Evolutionary conservation across 2,113 vertebrate species (phyloP), one percentile per base, ranked within the genome.

Genomic region (Bubo blakistoni): DNA sequence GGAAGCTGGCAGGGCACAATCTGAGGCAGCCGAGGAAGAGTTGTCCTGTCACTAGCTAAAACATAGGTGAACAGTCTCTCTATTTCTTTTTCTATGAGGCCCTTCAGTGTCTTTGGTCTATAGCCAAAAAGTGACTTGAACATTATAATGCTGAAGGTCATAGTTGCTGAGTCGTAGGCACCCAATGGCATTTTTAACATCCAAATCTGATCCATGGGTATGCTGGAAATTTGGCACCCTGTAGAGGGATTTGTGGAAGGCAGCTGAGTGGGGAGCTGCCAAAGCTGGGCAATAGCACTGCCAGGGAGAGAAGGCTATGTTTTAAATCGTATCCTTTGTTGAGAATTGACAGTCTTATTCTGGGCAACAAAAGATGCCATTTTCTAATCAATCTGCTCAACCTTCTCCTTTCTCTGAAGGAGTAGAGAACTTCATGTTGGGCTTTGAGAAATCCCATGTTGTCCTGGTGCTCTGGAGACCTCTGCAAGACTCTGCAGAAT

Each of bases 141-240:
- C 25, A 17, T 59, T 46, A 20, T 29, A 79, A 72, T 29, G 52
- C 34, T 69, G 73, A 81, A 91, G 54, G 80, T 89, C 90, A 82
- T 26, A 76, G 69, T 59, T 87, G 52, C 52, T 44, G 20, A 69
- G 44, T 4, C 72, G 63, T 73, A 92, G 86, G 49, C 61, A 84
- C 34, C 21, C 78, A 34, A 29, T 49, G 44, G 58, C 52, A 87
- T 94, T 94, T 95, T 57, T 94, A 84, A 47, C n/a, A 84, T 81
- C 29, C 52, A 74, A 88, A 94, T 86, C 55, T 94, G 86, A 92
- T 84, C 72, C 63, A 34, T 20, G 47, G 8, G 29, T 63, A 91
- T 81, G 83, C 59, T 87, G 81, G 70, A 92, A 90, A 94, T 95
- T 89, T 61, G 52, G 89, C 81, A 72, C 52, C 62, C 71, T 59